phyloP scores from a whole-genome alignment of 2,113 vertebrate species.

The Urocynchramus pylzowi region DNA sequence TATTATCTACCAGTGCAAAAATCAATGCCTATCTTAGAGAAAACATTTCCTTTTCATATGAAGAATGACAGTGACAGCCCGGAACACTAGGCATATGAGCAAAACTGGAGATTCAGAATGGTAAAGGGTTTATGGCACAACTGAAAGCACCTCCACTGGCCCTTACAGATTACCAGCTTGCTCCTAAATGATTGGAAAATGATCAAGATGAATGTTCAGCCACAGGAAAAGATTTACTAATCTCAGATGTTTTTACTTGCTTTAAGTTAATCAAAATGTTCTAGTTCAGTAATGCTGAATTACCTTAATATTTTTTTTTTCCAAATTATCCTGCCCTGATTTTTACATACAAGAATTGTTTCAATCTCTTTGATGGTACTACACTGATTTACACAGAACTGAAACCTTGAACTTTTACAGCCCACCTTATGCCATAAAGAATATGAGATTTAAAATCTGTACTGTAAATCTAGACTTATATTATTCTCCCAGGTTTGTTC shows the following conservation, averaged over 20 bases:
- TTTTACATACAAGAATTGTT: neutral
- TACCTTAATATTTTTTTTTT: neutral
- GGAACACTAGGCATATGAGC: neutral
- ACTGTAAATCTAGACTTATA: neutral
- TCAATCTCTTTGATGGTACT: neutral
- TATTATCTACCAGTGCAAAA: neutral
- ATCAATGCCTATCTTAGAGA: neutral
- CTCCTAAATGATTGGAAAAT: neutral
- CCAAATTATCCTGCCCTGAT: neutral
- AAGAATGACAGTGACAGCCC: neutral
- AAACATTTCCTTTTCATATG: neutral
- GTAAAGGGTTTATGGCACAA: neutral
- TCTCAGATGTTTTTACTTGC: neutral
- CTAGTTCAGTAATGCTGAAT: neutral
- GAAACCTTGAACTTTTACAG: slow-evolving; percentile 4
- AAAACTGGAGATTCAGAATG: neutral
- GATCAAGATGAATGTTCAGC: neutral
- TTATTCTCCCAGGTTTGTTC: slow-evolving; percentile 5
- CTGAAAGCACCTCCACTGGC: neutral
- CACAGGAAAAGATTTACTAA: neutral
- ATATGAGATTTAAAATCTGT: neutral
- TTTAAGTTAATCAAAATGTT: neutral
- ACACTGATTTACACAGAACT: neutral
- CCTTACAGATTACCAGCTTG: neutral
- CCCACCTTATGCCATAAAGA: slow-evolving; percentile 4